Evolutionary conservation across 2,888 invertebrate species (phyloP).

Genomic region (Galerucella nymphaeae): DNA sequence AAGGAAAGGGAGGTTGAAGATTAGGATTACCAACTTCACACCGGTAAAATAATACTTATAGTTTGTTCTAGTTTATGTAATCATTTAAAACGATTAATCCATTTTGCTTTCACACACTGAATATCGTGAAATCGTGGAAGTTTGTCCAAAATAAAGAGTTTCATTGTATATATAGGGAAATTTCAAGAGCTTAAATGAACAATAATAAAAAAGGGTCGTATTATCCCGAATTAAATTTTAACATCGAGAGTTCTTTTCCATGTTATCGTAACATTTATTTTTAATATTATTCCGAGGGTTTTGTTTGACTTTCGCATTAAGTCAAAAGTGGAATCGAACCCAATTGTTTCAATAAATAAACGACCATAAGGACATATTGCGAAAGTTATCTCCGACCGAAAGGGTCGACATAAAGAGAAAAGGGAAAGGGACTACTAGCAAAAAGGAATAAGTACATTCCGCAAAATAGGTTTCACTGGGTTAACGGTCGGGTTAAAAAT

Average conservation of each 20-base stretch:
- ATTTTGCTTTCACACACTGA: too few relatives aligned
- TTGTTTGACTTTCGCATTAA: background rate
- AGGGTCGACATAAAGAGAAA: constrained; percentile 13
- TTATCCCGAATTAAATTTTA: background rate
- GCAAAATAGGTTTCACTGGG: background rate
- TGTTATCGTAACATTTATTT: background rate
- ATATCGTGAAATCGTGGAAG: too few relatives aligned
- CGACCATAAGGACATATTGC: background rate
- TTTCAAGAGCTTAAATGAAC: background rate
- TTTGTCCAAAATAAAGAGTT: too few relatives aligned
- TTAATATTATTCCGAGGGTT: constrained; percentile 5
- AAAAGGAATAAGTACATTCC: constrained; percentile 6
- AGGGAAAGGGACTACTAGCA: background rate
- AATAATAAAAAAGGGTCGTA: background rate
- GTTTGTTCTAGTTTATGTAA: too few relatives aligned
- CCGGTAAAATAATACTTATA: too few relatives aligned
- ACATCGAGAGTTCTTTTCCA: background rate
- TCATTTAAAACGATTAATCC: too few relatives aligned
- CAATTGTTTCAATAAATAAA: constrained; percentile 11
- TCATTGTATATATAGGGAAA: background rate
- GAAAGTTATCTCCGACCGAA: constrained; percentile 1
- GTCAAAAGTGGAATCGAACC: background rate
- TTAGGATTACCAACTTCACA: too few relatives aligned
- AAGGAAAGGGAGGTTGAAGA: too few relatives aligned
- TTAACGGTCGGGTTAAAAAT: constrained; percentile 5